These are phyloP conservation scores for Leptopterna dolabrata DNA, from an alignment of 2,888 invertebrate genomes.

Conservation along the genomic window DNA sequence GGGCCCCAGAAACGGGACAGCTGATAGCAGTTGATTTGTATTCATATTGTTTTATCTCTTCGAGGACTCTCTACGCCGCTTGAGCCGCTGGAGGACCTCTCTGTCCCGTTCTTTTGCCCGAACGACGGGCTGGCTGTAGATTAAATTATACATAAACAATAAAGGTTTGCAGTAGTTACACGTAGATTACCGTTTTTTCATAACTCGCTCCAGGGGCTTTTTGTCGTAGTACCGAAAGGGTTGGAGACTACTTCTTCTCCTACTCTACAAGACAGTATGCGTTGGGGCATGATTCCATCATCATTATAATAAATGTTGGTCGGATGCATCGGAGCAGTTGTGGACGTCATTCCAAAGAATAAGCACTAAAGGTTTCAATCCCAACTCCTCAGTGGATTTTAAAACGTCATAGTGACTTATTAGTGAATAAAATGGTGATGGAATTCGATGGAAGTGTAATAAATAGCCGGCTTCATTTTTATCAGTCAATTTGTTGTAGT, in stretches of 20 bases:
- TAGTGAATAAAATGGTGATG: no score
- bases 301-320: no score
- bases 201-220: neutral
- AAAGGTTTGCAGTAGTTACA: neutral
- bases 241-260: neutral
- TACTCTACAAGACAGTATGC: no score
- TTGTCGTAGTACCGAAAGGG: neutral
- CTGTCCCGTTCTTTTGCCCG: neutral
- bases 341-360: neutral
- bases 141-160: conserved; percentile 22
- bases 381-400: no score
- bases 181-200: neutral
- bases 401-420: no score
- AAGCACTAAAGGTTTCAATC: neutral
- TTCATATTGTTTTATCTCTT: conserved; percentile 53
- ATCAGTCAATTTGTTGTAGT: no score
- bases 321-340: neutral
- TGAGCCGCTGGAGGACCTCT: neutral
- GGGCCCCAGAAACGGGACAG: neutral
- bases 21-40: conserved; percentile 51
- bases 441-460: no score
- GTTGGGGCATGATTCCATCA: no score
- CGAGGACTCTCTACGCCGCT: neutral
- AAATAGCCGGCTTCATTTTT: no score
- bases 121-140: neutral